phyloP scores from a whole-genome alignment of 2,888 invertebrate genomes.

The Mythimna pallens region DNA sequence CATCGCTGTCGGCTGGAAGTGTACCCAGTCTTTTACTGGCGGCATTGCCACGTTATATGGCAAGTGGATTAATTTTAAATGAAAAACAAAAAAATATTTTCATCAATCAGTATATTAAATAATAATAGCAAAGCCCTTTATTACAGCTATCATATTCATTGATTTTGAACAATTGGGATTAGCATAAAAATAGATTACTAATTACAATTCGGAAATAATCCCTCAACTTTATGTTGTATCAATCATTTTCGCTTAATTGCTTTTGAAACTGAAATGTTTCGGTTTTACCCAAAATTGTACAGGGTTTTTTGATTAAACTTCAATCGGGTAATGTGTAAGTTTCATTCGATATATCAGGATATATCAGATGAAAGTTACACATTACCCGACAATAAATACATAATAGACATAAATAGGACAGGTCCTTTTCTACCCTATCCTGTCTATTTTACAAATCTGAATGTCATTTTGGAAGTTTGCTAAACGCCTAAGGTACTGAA shows the following conservation, averaged over 20 bases:
- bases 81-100: too few relatives aligned
- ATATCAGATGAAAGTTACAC: too few relatives aligned
- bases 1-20: too few relatives aligned
- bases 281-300: neutral
- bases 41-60: too few relatives aligned
- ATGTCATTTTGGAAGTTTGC: neutral
- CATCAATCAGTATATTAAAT: conserved; percentile 8
- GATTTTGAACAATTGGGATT: neutral
- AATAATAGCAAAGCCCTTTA: neutral
- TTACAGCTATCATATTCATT: neutral
- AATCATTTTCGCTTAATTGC: conserved; percentile 26
- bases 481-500: too few relatives aligned
- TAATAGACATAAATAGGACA: too few relatives aligned
- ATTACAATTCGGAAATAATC: conserved; percentile 26
- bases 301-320: conserved; percentile 9
- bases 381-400: too few relatives aligned
- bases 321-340: neutral
- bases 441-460: neutral
- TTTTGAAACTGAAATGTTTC: conserved; percentile 15
- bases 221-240: conserved; percentile 12
- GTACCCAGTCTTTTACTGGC: too few relatives aligned
- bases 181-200: conserved; percentile 24
- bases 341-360: too few relatives aligned
- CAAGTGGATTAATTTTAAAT: too few relatives aligned
- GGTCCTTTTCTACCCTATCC: neutral